These are phyloP conservation scores for Perca schrenkii DNA, from an alignment of 2,113 vertebrate genomes.

Conservation along the genomic window DNA sequence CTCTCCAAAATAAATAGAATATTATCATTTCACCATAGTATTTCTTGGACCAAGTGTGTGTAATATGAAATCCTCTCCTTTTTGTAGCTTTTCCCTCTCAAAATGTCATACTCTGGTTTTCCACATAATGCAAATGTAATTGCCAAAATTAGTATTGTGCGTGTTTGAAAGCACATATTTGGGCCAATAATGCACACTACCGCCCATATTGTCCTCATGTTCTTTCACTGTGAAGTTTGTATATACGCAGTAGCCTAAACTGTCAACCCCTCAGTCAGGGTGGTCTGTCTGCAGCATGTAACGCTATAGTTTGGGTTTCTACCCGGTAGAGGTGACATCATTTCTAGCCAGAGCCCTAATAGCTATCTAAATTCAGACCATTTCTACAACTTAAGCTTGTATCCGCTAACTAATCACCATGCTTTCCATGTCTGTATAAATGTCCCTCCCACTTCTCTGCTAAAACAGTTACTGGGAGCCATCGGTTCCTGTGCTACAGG, in stretches of 20 bases:
- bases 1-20: constrained; percentile 70
- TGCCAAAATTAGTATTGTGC: constrained; percentile 32
- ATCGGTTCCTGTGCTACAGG: background rate
- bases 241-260: constrained; percentile 60
- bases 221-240: constrained; percentile 55
- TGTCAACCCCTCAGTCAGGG: constrained; percentile 42
- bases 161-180: constrained; percentile 40
- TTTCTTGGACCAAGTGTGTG: constrained; percentile 59
- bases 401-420: constrained; percentile 30
- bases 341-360: constrained; percentile 39
- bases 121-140: constrained; percentile 46
- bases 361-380: constrained; percentile 26
- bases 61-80: constrained; percentile 66
- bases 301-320: constrained; percentile 41
- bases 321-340: constrained; percentile 34
- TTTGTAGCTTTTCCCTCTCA: constrained; percentile 48
- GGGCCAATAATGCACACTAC: constrained; percentile 20
- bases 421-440: constrained; percentile 28
- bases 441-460: background rate
- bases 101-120: constrained; percentile 53
- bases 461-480: constrained; percentile 16
- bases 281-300: constrained; percentile 63
- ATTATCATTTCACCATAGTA: constrained; percentile 68
- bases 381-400: constrained; percentile 21
- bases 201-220: constrained; percentile 10